Base-by-base conservation (phyloP, 2,888 invertebrate species). In the Plagodis pulveraria region DNA sequence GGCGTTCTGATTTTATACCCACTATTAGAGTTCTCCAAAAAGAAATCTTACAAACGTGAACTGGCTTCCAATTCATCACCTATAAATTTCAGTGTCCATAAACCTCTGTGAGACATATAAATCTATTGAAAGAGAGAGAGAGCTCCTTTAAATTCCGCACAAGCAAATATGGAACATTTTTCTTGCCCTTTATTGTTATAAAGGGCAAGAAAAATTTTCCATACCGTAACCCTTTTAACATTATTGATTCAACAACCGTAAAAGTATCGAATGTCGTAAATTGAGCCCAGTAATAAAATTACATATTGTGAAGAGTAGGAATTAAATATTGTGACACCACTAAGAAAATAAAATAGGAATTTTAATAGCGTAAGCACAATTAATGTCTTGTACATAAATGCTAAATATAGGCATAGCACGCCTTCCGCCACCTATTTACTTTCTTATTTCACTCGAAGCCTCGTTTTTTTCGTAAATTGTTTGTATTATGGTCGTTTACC, bases 191-290 rank as follows among this genome's bases (percentile, higher is more conserved):
- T n/a, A n/a, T n/a, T n/a, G n/a, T n/a, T n/a, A n/a, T n/a, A 73
- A 71, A 68, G 74, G 73, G 66, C 63, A 72, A 74, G 78, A 76
- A 76, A 81, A 73, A 72, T 70, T 62, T 65, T 69, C 71, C 72
- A 71, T 80, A 77, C 79, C 69, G 80, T 77, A 84, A 88, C 87
- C 89, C 88, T 86, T 87, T 60, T 86, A 81, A 86, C 81, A 78
- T 80, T 84, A 80, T 80, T 81, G 80, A 78, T 81, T 80, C 84
- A 86, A 85, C 81, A 80, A 71, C 84, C 84, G 84, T 89, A 87
- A 89, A 87, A 85, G 87, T 86, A 89, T 82, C 86, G 80, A 88
- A 89, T 87, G n/a, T n/a, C n/a, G n/a, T n/a, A n/a, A 87, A 82
- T 86, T 85, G 80, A 86, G 83, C 86, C 84, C 66, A 52, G 77